Conservation (phyloP, 2,888 invertebrate genomes). For the Elysia crispata region DNA sequence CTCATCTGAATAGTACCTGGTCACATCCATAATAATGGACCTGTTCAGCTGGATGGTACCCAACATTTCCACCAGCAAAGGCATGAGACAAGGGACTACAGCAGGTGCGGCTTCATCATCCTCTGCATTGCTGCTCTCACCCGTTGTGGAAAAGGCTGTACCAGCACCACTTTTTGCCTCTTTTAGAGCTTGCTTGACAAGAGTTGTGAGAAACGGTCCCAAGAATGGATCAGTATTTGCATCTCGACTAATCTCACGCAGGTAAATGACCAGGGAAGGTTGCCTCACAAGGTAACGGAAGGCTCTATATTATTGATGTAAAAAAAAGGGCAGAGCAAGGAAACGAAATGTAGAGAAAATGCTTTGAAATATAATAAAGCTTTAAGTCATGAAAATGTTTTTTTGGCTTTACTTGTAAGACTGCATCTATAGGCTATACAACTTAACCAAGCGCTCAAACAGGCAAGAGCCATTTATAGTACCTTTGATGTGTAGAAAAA, state of each 20-base stretch:
- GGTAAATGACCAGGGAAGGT: conserved; percentile 59
- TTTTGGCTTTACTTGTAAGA: neutral
- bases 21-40: neutral
- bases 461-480: neutral
- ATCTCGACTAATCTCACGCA: conserved; percentile 59
- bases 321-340: neutral
- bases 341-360: conserved; percentile 5
- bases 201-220: conserved; percentile 58
- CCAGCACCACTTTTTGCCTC: conserved; percentile 55
- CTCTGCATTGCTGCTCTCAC: conserved; percentile 63
- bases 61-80: conserved; percentile 64
- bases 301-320: conserved; percentile 54
- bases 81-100: conserved; percentile 54
- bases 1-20: neutral
- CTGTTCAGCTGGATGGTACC: conserved; percentile 44
- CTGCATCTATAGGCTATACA: neutral
- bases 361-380: neutral
- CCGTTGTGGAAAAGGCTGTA: conserved; percentile 51
- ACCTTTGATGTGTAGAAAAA: too few relatives aligned
- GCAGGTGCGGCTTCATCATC: conserved; percentile 57
- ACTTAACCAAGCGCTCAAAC: neutral
- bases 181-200: conserved; percentile 68
- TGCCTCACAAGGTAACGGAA: conserved; percentile 66
- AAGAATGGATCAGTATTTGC: conserved; percentile 63
- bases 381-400: too few relatives aligned